These are phyloP conservation scores for Stigmatopora nigra DNA, from an alignment of 2,113 vertebrate genomes.

Conservation along the genomic window DNA sequence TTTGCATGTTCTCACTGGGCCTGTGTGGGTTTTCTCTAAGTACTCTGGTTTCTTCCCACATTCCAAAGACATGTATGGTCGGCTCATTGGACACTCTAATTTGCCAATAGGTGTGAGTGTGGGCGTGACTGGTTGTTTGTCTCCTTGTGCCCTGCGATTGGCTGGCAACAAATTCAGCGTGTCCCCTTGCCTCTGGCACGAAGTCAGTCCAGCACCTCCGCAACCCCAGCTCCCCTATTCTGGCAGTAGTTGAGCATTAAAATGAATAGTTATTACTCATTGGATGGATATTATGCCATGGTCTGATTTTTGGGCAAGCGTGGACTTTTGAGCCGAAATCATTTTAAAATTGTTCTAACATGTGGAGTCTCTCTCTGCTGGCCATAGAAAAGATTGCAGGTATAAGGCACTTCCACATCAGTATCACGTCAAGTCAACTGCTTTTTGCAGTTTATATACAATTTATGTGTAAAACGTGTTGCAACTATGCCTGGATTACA, in stretches of 20 bases:
- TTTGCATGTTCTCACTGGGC: too few species aligned
- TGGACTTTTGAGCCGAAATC: neutral
- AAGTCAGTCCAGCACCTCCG: too few species aligned
- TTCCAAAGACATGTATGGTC: too few species aligned
- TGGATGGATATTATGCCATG: neutral
- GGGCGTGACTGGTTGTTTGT: too few species aligned
- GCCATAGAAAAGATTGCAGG: neutral
- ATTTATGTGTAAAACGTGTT: neutral
- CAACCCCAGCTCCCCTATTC: too few species aligned
- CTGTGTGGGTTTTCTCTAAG: too few species aligned
- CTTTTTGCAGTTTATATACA: neutral
- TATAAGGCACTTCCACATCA: constrained; percentile 3
- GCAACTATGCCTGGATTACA: neutral
- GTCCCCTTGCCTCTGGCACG: too few species aligned
- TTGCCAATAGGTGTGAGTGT: too few species aligned
- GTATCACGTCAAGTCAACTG: neutral
- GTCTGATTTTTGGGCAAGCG: neutral
- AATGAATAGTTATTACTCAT: neutral
- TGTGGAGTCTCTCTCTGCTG: neutral
- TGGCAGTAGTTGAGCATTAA: neutral
- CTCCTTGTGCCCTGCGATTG: too few species aligned
- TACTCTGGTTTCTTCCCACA: too few species aligned
- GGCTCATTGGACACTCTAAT: too few species aligned
- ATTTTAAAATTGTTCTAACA: neutral
- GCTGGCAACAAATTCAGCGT: too few species aligned